Evolutionary conservation across 2,888 invertebrate species (phyloP), one percentile per base, ranked within the genome.

Genomic region (Adelphocoris suturalis): DNA sequence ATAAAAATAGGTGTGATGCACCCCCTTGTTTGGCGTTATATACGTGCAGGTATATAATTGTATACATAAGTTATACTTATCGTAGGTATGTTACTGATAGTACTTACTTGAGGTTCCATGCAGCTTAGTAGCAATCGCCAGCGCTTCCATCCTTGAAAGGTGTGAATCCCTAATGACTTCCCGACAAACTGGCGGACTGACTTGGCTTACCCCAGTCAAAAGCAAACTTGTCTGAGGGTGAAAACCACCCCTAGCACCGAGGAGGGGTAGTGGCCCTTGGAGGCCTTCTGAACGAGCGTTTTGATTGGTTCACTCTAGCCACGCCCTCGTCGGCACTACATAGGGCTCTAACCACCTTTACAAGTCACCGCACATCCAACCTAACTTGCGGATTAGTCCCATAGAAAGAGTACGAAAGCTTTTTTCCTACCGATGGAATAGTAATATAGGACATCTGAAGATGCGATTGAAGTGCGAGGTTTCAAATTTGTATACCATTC

Each of bases 101-200:
- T 48, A 88, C 88, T 88, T 52, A 88, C 88, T 88, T 88, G 88
- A 88, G 9, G 88, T 88, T 55, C 88, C 88, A 55, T 88, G 88
- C 37, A 88, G 88, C 78, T 88, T 88, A 11, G 88, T 47, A 19
- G 88, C 88, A 68, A 88, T 88, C 78, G 88, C 88, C 57, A 88
- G 57, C 11, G 88, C 88, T 88, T 88, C 88, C 88, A 88, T 88
- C 88, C 61, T 80, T 55, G 80, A 76, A 78, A 52, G 80, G 78
- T 88, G 76, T 37, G 28, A 88, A 88, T 88, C 88, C 78, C 88
- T 78, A 78, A 88, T 88, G 88, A 88, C 88, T 88, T 88, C 88
- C 88, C 88, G 88, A 88, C 88, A 11, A 80, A 88, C 76, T 86
- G 86, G 75, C 86, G 76, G 86, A 86, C 86, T 88, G 88, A 88